Base-by-base conservation (phyloP, 1,140 invertebrate species). In the Calliopsis andreniformis region DNA sequence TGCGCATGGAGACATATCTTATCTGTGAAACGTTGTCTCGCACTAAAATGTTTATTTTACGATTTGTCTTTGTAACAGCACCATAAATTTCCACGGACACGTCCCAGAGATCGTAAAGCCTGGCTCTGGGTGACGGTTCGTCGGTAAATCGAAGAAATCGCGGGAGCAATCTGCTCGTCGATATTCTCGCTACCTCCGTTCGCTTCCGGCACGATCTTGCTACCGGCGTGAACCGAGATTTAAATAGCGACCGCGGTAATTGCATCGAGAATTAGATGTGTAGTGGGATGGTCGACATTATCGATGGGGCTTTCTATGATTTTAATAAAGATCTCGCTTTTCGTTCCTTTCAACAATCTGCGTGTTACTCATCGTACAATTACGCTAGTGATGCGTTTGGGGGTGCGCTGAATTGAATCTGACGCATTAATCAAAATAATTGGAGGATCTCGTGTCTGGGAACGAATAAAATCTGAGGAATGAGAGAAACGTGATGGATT, bases 91-190 rank as follows among this genome's bases (percentile, higher is more conserved):
- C 25, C 51, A 20, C 23, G 53, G 28, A 35, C 28, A 35, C 28
- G 18, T 61, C 53, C 45, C 47, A 8, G 53, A 20, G 18, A 75
- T 78, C 64, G 49, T 69, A 76, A 84, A 82, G 28, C 25, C 64
- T 58, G 43, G 30, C 58, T 47, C 25, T 30, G 51, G 53, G 42
- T 59, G 39, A 58, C 43, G 53, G 51, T 69, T 68, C 51, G 23
- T 28, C 32, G 23, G 43, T 56, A 45, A 71, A 59, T 71, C 66
- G 67, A 62, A 62, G 67, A 49, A 80, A 80, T 55, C 43, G 51
- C 32, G 45, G 42, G 30, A 63, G 72, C 72, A 81, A 81, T 82
- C 79, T 77, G 75, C 63, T 72, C 70, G 45, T 79, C 66, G 80
- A 83, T 83, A 75, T 73, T 82, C 56, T 43, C 30, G 23, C 42